Percentiles rank a stretch among this genome's conserved stretches.
phyloP scores from a whole-genome alignment of 2,797 vertebrate genomes.

The Morus bassanus region DNA sequence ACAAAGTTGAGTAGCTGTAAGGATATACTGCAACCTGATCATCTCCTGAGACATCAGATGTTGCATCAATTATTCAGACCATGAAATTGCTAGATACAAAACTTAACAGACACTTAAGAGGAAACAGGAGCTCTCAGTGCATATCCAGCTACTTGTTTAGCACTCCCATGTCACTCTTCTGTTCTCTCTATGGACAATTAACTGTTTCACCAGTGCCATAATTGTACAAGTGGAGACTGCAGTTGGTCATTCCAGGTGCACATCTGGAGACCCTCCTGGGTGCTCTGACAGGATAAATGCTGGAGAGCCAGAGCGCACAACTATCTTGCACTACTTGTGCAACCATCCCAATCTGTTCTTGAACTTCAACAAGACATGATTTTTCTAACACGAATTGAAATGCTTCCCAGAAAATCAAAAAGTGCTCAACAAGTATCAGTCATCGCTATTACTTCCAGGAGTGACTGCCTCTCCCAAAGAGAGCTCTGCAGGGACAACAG shows the following conservation, averaged over 20 bases:
- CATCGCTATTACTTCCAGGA: neutral
- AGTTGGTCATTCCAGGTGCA: neutral
- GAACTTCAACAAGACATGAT: neutral
- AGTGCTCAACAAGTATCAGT: neutral
- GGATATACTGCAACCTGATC: neutral
- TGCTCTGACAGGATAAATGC: neutral
- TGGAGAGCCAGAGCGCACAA: neutral
- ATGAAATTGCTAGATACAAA: constrained; percentile 35
- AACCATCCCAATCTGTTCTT: neutral
- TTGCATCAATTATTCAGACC: constrained; percentile 29
- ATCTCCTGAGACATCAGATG: neutral
- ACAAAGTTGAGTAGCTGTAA: neutral
- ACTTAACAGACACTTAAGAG: neutral
- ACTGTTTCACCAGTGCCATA: neutral
- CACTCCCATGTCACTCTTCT: neutral
- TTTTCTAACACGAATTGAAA: neutral
- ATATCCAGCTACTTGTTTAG: neutral
- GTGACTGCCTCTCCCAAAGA: neutral
- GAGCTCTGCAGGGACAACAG: neutral
- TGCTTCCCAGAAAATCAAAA: neutral
- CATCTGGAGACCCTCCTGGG: neutral
- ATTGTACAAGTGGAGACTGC: neutral
- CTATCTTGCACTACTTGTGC: neutral
- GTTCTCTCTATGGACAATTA: neutral
- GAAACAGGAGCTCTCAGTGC: neutral